Percentiles rank a stretch among this genome's conserved stretches.
Evolutionary conservation across 2,797 vertebrate species (phyloP).

Genomic region (Odontamblyopus lacepedii): DNA sequence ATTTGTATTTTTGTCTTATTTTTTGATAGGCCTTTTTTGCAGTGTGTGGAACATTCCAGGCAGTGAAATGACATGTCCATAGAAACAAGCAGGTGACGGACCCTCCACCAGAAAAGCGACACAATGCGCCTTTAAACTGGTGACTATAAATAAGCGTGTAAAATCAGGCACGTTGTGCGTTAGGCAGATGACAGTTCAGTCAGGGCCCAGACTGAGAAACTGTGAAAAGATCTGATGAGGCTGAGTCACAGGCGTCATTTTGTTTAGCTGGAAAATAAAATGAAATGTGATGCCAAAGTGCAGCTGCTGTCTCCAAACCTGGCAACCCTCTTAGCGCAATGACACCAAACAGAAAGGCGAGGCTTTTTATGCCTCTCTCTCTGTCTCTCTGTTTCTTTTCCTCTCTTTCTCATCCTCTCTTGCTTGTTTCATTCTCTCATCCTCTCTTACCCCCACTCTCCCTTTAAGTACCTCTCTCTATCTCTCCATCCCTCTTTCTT

Average conservation of each 20-base stretch:
- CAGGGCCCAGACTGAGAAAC: slow-evolving; percentile 3
- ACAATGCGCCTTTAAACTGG: background rate
- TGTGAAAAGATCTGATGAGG: slow-evolving; percentile 22
- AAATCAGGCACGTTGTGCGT: slow-evolving; percentile 20
- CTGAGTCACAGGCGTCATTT: slow-evolving; percentile 37
- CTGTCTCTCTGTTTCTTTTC: background rate
- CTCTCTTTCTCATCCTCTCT: background rate
- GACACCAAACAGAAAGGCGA: background rate
- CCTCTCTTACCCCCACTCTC: too few species aligned
- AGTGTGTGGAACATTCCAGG: too few species aligned
- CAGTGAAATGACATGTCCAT: too few species aligned
- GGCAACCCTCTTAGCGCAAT: background rate
- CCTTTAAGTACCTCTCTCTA: too few species aligned
- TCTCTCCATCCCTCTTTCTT: too few species aligned
- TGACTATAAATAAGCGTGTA: slow-evolving; percentile 2
- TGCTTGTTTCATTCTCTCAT: too few species aligned
- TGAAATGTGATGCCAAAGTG: background rate
- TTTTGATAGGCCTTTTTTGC: too few species aligned
- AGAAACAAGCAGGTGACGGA: too few species aligned
- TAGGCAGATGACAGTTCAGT: slow-evolving; percentile 14
- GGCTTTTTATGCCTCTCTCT: background rate
- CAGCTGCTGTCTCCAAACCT: background rate
- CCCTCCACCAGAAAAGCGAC: too few species aligned
- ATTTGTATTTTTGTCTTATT: too few species aligned
- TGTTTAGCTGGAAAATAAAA: slow-evolving; percentile 2